These are phyloP conservation scores for Sarcophaga subvicina DNA, from an alignment of 2,888 invertebrate genomes.

Conservation along the genomic window DNA sequence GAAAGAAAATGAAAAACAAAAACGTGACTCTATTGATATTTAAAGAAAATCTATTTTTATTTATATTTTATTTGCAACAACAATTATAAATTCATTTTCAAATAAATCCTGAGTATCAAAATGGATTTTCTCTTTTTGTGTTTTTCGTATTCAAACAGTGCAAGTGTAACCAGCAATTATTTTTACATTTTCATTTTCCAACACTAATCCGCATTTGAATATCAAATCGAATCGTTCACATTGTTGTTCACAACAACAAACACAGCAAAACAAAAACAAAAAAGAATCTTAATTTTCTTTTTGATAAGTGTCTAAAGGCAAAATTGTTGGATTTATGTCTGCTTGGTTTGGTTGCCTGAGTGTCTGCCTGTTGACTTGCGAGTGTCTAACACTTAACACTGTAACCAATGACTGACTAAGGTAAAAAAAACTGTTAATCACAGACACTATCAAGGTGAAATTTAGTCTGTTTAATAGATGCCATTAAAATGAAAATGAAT, in stretches of 20 bases:
- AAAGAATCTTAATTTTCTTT: conserved; percentile 14
- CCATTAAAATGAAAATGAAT: neutral
- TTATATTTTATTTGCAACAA: neutral
- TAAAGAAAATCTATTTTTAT: neutral
- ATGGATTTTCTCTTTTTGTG: conserved; percentile 6
- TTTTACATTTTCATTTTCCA: conserved; percentile 28
- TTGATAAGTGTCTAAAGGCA: conserved; percentile 35
- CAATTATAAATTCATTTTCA: conserved; percentile 42
- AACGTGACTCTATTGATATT: neutral
- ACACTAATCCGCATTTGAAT: conserved; percentile 34
- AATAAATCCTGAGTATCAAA: neutral
- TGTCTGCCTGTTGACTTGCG: conserved; percentile 1
- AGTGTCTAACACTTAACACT: conserved; percentile 35
- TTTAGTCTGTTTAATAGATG: conserved; percentile 34
- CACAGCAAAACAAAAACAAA: neutral
- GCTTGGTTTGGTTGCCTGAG: neutral
- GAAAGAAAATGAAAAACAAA: neutral
- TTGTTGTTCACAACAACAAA: conserved; percentile 6
- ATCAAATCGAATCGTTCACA: conserved; percentile 1
- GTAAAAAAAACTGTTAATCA: conserved; percentile 36
- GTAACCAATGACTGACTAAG: neutral
- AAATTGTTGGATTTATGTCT: neutral
- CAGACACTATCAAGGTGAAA: conserved; percentile 42
- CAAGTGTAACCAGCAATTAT: conserved; percentile 33
- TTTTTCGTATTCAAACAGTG: conserved; percentile 6